These are phyloP conservation scores for Archips crataeganus DNA, from an alignment of 2,888 invertebrate genomes.

Conservation along the genomic window DNA sequence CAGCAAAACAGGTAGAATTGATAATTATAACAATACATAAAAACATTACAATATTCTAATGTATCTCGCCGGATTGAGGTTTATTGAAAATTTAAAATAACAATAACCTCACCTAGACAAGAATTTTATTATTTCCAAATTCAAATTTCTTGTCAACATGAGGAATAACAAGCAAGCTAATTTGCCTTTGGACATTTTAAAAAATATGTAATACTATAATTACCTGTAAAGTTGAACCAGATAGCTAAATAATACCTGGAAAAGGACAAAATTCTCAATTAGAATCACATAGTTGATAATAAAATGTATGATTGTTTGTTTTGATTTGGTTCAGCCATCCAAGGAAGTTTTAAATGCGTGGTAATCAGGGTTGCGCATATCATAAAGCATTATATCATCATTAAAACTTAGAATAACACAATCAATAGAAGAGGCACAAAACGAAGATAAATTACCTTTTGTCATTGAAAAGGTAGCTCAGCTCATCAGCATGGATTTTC, in stretches of 20 bases:
- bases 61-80: conserved; percentile 83
- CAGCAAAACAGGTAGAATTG: too few relatives aligned
- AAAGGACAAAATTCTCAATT: conserved; percentile 15
- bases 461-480: background rate
- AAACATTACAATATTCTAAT: conserved; percentile 40
- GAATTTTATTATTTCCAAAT: conserved; percentile 71
- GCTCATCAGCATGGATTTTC: background rate
- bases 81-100: conserved; percentile 65
- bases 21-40: background rate
- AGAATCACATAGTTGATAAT: background rate
- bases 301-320: too few relatives aligned
- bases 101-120: conserved; percentile 83
- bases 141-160: conserved; percentile 61
- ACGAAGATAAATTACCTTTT: background rate
- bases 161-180: conserved; percentile 58
- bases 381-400: conserved; percentile 84
- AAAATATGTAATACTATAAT: conserved; percentile 30
- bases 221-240: conserved; percentile 39
- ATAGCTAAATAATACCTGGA: conserved; percentile 5
- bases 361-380: conserved; percentile 84
- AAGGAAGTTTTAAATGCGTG: conserved; percentile 85
- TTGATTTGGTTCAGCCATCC: conserved; percentile 75
- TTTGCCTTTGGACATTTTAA: conserved; percentile 55
- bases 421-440: background rate
- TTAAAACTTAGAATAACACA: conserved; percentile 42